Evolutionary conservation across 2,888 invertebrate species (phyloP).

Genomic region (Clusia tigrina): DNA sequence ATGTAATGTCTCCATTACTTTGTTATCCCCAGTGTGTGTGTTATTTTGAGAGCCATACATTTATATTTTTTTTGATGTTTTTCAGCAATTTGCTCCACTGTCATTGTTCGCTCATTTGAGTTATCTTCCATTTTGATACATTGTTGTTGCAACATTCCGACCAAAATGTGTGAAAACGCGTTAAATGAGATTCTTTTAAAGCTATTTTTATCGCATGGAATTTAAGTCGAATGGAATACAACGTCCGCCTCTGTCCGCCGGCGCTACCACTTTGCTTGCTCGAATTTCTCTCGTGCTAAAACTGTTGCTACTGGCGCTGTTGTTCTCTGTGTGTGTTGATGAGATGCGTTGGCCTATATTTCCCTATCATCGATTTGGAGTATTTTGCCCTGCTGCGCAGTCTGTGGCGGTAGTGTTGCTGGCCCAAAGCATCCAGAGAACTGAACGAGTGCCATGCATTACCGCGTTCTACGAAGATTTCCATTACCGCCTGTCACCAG

Average conservation of each 20-base stretch:
- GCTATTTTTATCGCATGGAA: slow-evolving; percentile 37
- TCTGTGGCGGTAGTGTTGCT: too few relatives aligned
- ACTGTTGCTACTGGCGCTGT: too few relatives aligned
- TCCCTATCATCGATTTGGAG: background rate
- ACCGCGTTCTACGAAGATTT: too few relatives aligned
- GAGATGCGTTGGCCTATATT: slow-evolving; percentile 1
- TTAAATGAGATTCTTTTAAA: slow-evolving; percentile 56
- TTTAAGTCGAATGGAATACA: slow-evolving; percentile 27
- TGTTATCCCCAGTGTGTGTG: too few relatives aligned
- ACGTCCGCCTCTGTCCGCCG: background rate
- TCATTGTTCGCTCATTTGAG: slow-evolving; percentile 4
- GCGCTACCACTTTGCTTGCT: background rate
- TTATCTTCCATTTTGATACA: slow-evolving; percentile 14
- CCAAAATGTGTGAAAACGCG: slow-evolving; percentile 48
- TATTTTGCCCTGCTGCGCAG: too few relatives aligned
- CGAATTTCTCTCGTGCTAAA: background rate
- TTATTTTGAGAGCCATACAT: too few relatives aligned
- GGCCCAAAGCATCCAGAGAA: too few relatives aligned
- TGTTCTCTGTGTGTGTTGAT: background rate
- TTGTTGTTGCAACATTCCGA: slow-evolving; percentile 32
- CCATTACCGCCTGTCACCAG: too few relatives aligned
- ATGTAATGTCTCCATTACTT: too few relatives aligned
- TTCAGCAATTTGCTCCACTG: too few relatives aligned
- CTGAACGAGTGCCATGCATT: too few relatives aligned
- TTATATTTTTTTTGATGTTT: too few relatives aligned